Evolutionary conservation across 30 jellyfish, hydroid and myxozoan genomes (phyloP).

Genomic region (Aurelia sp.): DNA sequence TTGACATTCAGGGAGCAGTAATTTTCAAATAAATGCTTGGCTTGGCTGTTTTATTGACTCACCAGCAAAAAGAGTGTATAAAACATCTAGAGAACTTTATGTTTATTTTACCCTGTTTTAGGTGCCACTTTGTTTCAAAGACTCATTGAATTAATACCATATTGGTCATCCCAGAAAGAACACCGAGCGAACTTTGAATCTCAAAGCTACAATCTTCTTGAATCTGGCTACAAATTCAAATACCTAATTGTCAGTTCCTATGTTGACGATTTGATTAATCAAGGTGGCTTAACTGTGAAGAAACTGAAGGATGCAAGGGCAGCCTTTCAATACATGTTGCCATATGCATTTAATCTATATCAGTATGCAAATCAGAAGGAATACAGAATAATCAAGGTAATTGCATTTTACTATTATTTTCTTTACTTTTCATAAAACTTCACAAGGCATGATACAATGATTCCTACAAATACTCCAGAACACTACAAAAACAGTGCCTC

Average conservation of each 20-base stretch:
- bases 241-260: neutral
- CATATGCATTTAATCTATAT: slow-evolving; percentile 57
- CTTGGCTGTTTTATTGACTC: no score
- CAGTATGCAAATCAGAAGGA: slow-evolving; percentile 51
- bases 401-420: neutral
- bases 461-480: no score
- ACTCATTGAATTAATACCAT: neutral
- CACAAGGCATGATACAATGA: no score
- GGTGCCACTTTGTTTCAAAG: neutral
- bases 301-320: slow-evolving; percentile 29
- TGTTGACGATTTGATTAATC: slow-evolving; percentile 12
- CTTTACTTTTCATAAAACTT: no score
- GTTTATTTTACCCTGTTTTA: neutral
- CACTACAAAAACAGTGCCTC: no score
- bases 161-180: neutral
- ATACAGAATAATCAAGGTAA: slow-evolving; percentile 52
- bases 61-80: no score
- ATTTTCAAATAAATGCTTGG: no score
- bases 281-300: neutral
- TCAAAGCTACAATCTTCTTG: slow-evolving; percentile 29
- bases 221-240: slow-evolving; percentile 42
- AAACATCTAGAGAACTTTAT: no score
- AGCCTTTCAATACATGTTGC: slow-evolving; percentile 53
- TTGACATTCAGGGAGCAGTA: no score
- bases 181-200: slow-evolving; percentile 13